Evolutionary conservation across 2,888 invertebrate genomes (phyloP).

Genomic region (Phrixothrix hirtus): DNA sequence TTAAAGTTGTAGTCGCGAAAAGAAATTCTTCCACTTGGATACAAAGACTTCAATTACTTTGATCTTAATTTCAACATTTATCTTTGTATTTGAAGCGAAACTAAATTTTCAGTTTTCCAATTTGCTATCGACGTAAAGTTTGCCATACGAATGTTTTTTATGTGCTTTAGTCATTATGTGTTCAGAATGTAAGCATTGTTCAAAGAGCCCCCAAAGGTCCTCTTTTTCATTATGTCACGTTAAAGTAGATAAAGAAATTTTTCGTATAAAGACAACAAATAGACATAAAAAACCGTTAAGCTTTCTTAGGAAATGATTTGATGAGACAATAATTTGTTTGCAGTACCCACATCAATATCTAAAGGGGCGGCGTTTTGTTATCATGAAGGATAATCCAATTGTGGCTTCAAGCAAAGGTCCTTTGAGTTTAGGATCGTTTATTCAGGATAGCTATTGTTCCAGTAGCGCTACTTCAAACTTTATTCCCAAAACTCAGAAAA

Average conservation of each 20-base stretch:
- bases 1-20: slow-evolving; percentile 6
- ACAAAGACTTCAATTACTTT: slow-evolving; percentile 9
- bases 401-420: not conserved
- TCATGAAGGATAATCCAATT: slow-evolving; percentile 1
- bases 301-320: not conserved
- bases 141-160: slow-evolving; percentile 3
- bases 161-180: slow-evolving; percentile 2
- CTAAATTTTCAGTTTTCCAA: slow-evolving; percentile 4
- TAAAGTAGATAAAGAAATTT: not conserved
- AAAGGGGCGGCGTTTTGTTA: not conserved
- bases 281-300: not conserved
- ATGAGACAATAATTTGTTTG: not conserved
- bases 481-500: not conserved
- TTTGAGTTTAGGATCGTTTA: slow-evolving; percentile 1
- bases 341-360: not conserved
- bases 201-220: not conserved
- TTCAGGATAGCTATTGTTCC: slow-evolving; percentile 4
- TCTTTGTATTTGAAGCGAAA: slow-evolving; percentile 8
- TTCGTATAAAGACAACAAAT: not conserved
- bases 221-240: slow-evolving; percentile 1
- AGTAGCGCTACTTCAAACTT: slow-evolving; percentile 2
- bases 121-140: not conserved
- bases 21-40: slow-evolving; percentile 3
- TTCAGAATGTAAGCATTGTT: not conserved
- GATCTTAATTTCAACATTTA: slow-evolving; percentile 11